These are phyloP conservation scores for Drosophila barbarae DNA, from an alignment of 2,888 invertebrate genomes.

Conservation along the genomic window DNA sequence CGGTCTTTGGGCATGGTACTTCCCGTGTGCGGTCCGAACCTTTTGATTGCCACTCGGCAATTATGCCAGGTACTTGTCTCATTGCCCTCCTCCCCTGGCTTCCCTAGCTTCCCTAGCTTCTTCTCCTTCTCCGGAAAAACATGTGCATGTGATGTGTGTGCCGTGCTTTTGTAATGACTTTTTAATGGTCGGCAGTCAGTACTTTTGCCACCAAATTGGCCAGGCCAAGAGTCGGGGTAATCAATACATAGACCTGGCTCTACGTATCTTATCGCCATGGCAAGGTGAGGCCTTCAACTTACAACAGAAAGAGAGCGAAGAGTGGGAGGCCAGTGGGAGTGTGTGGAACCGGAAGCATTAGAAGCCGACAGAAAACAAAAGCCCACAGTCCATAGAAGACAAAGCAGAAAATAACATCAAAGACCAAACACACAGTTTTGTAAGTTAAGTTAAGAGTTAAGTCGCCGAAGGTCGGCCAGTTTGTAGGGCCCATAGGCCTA, in stretches of 20 bases:
- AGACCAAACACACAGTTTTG: constrained; percentile 32
- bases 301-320: constrained; percentile 23
- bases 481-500: constrained; percentile 13
- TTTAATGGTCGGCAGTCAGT: constrained; percentile 57
- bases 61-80: constrained; percentile 34
- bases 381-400: constrained; percentile 13
- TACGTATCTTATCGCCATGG: constrained; percentile 38
- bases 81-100: constrained; percentile 4
- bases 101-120: background rate
- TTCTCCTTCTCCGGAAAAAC: background rate
- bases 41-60: constrained; percentile 44
- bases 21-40: constrained; percentile 54
- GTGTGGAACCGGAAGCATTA: constrained; percentile 72
- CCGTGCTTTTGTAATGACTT: constrained; percentile 62
- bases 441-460: constrained; percentile 32
- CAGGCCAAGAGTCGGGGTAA: constrained; percentile 46
- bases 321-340: constrained; percentile 25
- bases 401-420: constrained; percentile 14
- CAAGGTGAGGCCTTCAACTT: constrained; percentile 41
- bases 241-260: constrained; percentile 47
- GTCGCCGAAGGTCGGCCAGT: constrained; percentile 27
- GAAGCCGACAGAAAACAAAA: constrained; percentile 47
- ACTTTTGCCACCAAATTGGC: constrained; percentile 59
- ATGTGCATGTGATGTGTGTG: constrained; percentile 22
- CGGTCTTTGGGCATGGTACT: constrained; percentile 60